A percentile compares a stretch with the other conserved stretches of the same genome.
Conservation (phyloP, 2,797 vertebrate genomes). For the Meda fulgida region DNA sequence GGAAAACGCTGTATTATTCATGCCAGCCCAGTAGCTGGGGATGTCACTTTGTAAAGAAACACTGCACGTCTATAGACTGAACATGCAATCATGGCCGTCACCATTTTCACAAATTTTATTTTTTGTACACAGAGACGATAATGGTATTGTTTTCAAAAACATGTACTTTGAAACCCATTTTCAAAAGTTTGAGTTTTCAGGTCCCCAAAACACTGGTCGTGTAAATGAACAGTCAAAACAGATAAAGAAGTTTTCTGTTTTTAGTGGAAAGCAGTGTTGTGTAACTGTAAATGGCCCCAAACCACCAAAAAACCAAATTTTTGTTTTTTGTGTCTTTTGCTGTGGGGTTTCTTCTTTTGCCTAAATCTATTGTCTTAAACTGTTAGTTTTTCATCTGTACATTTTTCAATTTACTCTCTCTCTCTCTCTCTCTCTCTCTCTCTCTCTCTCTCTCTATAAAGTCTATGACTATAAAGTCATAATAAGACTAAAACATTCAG, state of each 20-base stretch:
- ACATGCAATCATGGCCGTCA: accelerated
- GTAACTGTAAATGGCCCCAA: background rate
- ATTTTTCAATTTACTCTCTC: background rate
- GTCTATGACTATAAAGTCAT: background rate
- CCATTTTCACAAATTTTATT: background rate
- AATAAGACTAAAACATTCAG: background rate
- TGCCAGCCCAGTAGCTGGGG: background rate
- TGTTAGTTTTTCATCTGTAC: background rate
- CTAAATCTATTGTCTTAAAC: background rate
- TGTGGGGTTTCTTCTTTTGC: background rate
- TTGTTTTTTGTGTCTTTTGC: background rate
- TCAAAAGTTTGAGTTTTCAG: background rate
- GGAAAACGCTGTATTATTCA: background rate
- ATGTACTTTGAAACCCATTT: background rate
- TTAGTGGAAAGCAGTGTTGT: background rate
- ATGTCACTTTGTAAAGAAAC: background rate
- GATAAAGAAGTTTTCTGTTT: background rate
- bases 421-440: background rate
- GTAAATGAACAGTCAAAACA: background rate
- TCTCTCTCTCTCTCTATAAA: background rate
- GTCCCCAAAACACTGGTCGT: background rate
- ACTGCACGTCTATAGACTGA: background rate
- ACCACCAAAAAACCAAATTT: background rate
- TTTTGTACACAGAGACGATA: background rate
- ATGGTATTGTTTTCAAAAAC: background rate